These are phyloP conservation scores for Philopedon plagiatum DNA, from an alignment of 2,888 invertebrate genomes.

Conservation along the genomic window DNA sequence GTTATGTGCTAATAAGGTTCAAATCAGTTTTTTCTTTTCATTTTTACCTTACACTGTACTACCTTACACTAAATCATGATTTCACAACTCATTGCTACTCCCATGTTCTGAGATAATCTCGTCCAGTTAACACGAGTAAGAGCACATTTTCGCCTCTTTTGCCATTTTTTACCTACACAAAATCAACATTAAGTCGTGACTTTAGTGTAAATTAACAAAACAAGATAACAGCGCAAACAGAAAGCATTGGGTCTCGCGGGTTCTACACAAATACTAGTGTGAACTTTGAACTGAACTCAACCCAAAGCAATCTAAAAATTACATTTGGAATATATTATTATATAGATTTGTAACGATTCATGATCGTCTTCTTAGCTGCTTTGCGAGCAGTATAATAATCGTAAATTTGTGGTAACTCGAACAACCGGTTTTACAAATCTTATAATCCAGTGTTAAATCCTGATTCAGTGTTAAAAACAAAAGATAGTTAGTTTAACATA, in stretches of 20 bases:
- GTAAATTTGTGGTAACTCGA: too few relatives aligned
- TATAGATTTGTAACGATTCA: slow-evolving; percentile 12
- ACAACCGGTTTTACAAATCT: too few relatives aligned
- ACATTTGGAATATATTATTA: slow-evolving; percentile 9
- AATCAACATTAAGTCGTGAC: slow-evolving; percentile 45
- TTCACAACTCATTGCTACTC: background rate
- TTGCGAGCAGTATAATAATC: background rate
- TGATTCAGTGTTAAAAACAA: too few relatives aligned
- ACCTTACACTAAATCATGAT: too few relatives aligned
- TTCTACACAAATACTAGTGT: slow-evolving; percentile 43
- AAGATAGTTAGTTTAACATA: too few relatives aligned
- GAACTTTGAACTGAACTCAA: slow-evolving; percentile 46
- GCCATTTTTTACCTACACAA: slow-evolving; percentile 39
- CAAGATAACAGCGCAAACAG: slow-evolving; percentile 38
- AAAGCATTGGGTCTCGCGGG: slow-evolving; percentile 33
- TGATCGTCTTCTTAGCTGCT: slow-evolving; percentile 2
- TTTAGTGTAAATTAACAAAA: slow-evolving; percentile 51
- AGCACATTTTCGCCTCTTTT: slow-evolving; percentile 44
- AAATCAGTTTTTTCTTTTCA: too few relatives aligned
- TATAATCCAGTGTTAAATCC: too few relatives aligned
- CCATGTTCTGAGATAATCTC: slow-evolving; percentile 41
- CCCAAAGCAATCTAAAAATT: slow-evolving; percentile 16
- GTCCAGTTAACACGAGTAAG: slow-evolving; percentile 43
- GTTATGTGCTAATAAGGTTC: too few relatives aligned
- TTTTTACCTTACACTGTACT: too few relatives aligned